Conservation (phyloP, 2,888 invertebrate species). For the Chrysotoxum bicinctum region DNA sequence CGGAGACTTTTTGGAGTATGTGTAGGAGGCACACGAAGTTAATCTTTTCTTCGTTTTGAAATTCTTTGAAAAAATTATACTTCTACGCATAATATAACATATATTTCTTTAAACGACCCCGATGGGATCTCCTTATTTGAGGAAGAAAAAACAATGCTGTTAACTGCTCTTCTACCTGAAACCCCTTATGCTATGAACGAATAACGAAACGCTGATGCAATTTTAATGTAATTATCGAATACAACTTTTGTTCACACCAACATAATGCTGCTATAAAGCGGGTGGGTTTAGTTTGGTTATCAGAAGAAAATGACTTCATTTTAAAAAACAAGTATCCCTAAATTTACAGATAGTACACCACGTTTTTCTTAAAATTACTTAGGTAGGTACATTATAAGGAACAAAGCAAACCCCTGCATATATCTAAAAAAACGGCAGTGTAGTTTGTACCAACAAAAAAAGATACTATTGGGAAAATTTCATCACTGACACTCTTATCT, state of each 20-base stretch:
- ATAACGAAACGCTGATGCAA: constrained; percentile 34
- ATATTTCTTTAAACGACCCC: no score
- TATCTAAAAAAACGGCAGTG: background rate
- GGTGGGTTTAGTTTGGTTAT: background rate
- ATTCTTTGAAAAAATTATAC: no score
- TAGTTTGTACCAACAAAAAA: background rate
- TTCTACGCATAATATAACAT: no score
- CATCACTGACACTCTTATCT: background rate
- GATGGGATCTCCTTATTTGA: background rate
- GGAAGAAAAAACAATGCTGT: background rate
- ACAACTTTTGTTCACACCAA: background rate
- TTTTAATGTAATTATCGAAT: constrained; percentile 6
- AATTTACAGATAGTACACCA: background rate
- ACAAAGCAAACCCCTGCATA: background rate
- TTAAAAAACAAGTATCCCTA: background rate
- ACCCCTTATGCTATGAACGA: background rate
- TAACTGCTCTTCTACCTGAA: background rate
- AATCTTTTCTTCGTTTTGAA: no score
- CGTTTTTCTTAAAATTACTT: background rate
- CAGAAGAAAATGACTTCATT: background rate
- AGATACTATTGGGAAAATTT: background rate
- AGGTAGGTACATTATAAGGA: background rate
- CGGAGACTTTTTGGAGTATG: no score
- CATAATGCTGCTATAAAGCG: background rate
- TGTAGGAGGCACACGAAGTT: no score